These are phyloP conservation scores for Podiceps cristatus DNA, from an alignment of 2,113 vertebrate genomes.

Conservation along the genomic window DNA sequence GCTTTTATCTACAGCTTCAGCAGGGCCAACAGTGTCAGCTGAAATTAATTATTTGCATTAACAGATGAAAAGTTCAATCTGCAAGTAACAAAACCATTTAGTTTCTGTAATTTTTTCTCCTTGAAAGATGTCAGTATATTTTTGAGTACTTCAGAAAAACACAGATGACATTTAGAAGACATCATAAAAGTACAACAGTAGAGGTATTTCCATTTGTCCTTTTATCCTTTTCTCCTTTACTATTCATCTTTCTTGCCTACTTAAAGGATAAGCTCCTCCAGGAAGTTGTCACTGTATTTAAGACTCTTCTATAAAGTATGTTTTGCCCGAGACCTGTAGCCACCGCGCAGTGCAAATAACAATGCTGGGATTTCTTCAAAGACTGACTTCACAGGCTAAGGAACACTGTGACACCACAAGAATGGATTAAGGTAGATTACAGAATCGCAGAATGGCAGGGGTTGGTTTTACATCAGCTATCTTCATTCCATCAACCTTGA, in stretches of 20 bases:
- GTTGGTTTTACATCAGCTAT: background rate
- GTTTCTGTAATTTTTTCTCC: background rate
- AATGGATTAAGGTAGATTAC: background rate
- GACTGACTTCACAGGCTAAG: background rate
- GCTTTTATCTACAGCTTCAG: background rate
- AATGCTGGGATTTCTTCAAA: background rate
- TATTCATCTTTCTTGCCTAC: background rate
- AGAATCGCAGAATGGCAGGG: too few species aligned
- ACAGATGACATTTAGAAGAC: background rate
- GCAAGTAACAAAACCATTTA: background rate
- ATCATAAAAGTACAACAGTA: background rate
- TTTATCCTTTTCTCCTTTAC: background rate
- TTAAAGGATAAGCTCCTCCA: background rate
- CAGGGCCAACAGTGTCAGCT: background rate
- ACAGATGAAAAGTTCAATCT: background rate
- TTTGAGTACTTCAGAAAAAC: background rate
- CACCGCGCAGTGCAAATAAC: background rate
- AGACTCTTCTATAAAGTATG: background rate
- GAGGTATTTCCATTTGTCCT: background rate
- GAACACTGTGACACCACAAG: background rate
- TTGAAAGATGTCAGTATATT: background rate
- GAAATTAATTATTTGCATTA: background rate
- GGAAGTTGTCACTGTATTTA: background rate
- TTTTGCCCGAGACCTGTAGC: background rate
- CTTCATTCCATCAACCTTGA: background rate